phyloP scores from a whole-genome alignment of 1,140 invertebrate genomes.

The Drosophila insularis region DNA sequence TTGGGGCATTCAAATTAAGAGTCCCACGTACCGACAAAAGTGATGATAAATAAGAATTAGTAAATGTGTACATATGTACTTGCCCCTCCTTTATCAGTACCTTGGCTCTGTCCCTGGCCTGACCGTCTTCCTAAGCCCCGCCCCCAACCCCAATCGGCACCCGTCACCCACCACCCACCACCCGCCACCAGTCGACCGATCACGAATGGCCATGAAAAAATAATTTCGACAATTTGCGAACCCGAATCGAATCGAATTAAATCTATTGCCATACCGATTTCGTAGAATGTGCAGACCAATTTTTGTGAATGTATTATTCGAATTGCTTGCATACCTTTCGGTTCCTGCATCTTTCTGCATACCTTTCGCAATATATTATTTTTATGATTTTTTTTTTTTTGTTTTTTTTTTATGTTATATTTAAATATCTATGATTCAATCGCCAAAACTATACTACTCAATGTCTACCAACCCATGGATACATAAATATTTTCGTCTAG shows the following conservation, averaged over 20 bases:
- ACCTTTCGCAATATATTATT: slow-evolving; percentile 1
- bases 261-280: slow-evolving; percentile 12
- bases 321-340: slow-evolving; percentile 9
- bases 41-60: slow-evolving; percentile 18
- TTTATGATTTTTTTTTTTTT: neutral
- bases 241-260: slow-evolving; percentile 9
- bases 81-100: slow-evolving; percentile 1
- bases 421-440: slow-evolving; percentile 25
- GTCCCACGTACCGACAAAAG: slow-evolving; percentile 14
- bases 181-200: neutral
- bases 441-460: neutral
- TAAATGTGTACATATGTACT: neutral
- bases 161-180: neutral
- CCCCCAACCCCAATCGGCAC: neutral
- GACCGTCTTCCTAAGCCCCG: neutral
- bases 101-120: neutral
- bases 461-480: slow-evolving; percentile 1
- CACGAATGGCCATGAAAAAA: slow-evolving; percentile 9
- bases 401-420: slow-evolving; percentile 12
- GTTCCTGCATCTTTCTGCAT: slow-evolving; percentile 12
- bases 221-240: slow-evolving; percentile 9
- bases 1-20: slow-evolving; percentile 14
- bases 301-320: slow-evolving; percentile 12
- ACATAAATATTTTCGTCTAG: slow-evolving; percentile 17
- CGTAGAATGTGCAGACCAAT: slow-evolving; percentile 10